phyloP scores from a whole-genome alignment of 2,888 invertebrate species.

The Chironomus tentans region DNA sequence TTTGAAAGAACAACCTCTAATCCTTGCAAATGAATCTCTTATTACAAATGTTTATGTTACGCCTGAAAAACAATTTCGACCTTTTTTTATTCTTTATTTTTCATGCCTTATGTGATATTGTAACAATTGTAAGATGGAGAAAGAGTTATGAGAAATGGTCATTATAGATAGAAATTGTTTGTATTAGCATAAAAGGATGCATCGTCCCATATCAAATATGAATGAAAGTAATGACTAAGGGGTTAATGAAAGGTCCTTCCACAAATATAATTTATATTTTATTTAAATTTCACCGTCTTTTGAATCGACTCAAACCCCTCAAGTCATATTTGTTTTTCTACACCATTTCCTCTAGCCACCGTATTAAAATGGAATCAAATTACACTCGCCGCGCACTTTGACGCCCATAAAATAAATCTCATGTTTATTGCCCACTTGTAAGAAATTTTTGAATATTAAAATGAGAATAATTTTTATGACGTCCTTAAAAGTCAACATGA shows the following conservation, averaged over 20 bases:
- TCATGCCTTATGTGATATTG: too few relatives aligned
- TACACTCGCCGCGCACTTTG: conserved; percentile 11
- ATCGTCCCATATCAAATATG: background rate
- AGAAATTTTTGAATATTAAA: background rate
- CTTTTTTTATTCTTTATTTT: background rate
- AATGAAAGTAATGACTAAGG: background rate
- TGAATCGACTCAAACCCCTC: background rate
- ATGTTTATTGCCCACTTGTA: conserved; percentile 1
- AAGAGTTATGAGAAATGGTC: conserved; percentile 10
- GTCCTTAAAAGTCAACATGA: background rate
- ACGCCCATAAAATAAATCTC: conserved; percentile 5
- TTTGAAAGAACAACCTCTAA: conserved; percentile 9
- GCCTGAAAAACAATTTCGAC: background rate
- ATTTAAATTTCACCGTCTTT: background rate
- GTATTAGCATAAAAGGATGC: background rate
- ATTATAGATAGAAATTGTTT: background rate
- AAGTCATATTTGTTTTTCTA: background rate
- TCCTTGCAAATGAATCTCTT: conserved; percentile 11
- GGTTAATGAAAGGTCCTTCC: conserved; percentile 11
- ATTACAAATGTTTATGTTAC: conserved; percentile 18
- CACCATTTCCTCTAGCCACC: background rate
- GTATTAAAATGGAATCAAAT: background rate
- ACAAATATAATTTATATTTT: background rate
- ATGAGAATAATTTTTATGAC: background rate
- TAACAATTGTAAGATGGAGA: background rate